Base-by-base conservation (phyloP, 2,797 vertebrate species). In the Falco novaeseelandiae region DNA sequence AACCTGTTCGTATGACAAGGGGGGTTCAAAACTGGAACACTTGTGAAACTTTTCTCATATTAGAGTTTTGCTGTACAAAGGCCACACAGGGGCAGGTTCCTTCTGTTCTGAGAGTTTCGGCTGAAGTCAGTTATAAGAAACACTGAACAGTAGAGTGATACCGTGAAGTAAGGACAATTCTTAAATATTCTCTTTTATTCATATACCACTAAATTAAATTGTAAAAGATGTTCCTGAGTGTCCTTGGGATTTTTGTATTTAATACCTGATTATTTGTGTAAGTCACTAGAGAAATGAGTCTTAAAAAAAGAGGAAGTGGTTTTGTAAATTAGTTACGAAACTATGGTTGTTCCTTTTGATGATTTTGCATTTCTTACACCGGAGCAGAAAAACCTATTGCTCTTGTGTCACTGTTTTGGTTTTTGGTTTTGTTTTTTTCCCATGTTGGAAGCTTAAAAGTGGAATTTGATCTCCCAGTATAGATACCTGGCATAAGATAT, bases 251-350 rank as follows among this genome's bases (percentile, higher is more conserved):
- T 81, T 89, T 51, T 91, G 90, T 90, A 27, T 93, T 95, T 92
- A 92, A 42, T 77, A 84, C 36, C 55, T 77, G 40, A 51, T 92
- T 87, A 87, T 38, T 89, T 77, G 27, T 66, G 22, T 62, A 65
- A 65, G 44, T 96, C 51, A 65, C 73, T 52, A 40, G 92, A 66
- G 90, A 87, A 92, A 89, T 80, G 10, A 90, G 49, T 77, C 59
- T 77, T 63, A 73, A 85, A 83, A 89, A 90, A 52, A 91, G 16
- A 76, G 85, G 89, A 96, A 96, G 93, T 96, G 86, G 90, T 84
- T 95, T 94, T 80, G 27, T 65, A 87, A 32, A 87, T 84, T 38
- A 78, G 38, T 89, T 89, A 21, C 20, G 52, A 74, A 90, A 49
- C 48, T 70, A 2, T 34, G 36, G 21, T 9, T 85, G 14, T 42